Percentiles rank a stretch among this genome's conserved stretches.
These are phyloP conservation scores for Glyptemys insculpta DNA, from an alignment of 2,797 vertebrate genomes.

Conservation along the genomic window DNA sequence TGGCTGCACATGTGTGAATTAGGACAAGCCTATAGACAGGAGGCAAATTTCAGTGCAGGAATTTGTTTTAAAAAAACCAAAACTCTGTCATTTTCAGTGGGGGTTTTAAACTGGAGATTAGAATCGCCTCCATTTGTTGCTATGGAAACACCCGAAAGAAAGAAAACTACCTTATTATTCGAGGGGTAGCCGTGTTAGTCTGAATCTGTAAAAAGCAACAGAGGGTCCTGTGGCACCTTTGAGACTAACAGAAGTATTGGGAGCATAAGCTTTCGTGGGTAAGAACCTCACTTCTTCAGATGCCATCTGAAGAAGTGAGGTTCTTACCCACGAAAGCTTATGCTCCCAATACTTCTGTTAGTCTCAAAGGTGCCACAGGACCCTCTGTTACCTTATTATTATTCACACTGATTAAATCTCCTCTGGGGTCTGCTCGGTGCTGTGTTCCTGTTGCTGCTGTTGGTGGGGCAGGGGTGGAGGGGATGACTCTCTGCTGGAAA, in stretches of 20 bases:
- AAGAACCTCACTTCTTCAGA: no score
- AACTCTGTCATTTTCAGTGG: neutral
- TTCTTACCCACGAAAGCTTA: no score
- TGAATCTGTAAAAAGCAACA: no score
- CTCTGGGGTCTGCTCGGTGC: neutral
- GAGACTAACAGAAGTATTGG: no score
- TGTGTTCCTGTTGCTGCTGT: neutral
- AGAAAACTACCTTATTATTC: slow-evolving; percentile 52
- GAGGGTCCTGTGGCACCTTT: no score
- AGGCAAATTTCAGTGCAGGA: neutral
- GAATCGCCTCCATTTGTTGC: slow-evolving; percentile 59
- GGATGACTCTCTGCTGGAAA: neutral
- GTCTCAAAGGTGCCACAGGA: no score
- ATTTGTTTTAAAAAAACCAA: neutral
- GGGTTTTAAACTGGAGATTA: slow-evolving; percentile 50
- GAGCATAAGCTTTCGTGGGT: no score
- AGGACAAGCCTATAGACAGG: rapidly evolving
- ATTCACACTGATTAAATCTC: slow-evolving; percentile 8
- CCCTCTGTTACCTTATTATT: slow-evolving; percentile 57
- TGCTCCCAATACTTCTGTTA: no score
- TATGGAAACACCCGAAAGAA: slow-evolving; percentile 54
- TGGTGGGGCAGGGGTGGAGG: neutral
- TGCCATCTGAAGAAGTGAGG: no score
- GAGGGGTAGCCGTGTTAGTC: no score
- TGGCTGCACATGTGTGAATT: neutral